Percentiles rank a stretch among this genome's conserved stretches.
Conservation (phyloP, 2,797 vertebrate genomes). For the Peromyscus nudipes region DNA sequence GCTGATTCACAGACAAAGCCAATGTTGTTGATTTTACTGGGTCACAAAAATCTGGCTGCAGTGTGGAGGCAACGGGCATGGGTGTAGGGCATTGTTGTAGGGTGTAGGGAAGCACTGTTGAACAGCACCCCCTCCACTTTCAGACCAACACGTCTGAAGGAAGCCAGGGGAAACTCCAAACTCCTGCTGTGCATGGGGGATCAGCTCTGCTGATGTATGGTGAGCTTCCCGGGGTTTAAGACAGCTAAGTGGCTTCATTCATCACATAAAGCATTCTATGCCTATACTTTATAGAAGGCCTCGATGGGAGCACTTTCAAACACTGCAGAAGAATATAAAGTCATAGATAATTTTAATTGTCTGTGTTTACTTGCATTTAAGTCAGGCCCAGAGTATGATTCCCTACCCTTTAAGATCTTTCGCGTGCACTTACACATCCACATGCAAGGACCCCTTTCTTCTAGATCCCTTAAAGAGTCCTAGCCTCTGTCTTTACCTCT, state of each 20-base stretch:
- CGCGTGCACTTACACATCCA: not conserved
- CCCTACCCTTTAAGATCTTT: too few species aligned
- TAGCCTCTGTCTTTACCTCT: fast-evolving
- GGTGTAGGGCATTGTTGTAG: not conserved
- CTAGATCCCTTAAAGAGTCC: too few species aligned
- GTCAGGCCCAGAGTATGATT: not conserved
- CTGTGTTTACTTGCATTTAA: not conserved
- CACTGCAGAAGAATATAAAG: not conserved
- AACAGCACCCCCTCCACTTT: fast-evolving
- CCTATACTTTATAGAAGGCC: not conserved
- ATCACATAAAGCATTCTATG: not conserved
- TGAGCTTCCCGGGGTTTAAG: not conserved
- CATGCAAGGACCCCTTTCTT: fast-evolving
- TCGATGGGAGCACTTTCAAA: not conserved
- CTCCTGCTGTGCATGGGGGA: fast-evolving
- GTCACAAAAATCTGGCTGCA: not conserved
- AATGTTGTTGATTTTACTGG: not conserved
- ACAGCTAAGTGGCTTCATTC: conserved; percentile 2
- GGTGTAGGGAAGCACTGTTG: not conserved
- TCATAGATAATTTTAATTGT: not conserved
- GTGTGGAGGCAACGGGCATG: not conserved
- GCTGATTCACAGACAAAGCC: not conserved
- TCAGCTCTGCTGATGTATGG: not conserved
- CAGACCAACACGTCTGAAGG: too few species aligned
- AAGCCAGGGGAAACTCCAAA: too few species aligned